Evolutionary conservation across 2,888 invertebrate species (phyloP), one percentile per base, ranked within the genome.

Genomic region (Abscondita cerata): DNA sequence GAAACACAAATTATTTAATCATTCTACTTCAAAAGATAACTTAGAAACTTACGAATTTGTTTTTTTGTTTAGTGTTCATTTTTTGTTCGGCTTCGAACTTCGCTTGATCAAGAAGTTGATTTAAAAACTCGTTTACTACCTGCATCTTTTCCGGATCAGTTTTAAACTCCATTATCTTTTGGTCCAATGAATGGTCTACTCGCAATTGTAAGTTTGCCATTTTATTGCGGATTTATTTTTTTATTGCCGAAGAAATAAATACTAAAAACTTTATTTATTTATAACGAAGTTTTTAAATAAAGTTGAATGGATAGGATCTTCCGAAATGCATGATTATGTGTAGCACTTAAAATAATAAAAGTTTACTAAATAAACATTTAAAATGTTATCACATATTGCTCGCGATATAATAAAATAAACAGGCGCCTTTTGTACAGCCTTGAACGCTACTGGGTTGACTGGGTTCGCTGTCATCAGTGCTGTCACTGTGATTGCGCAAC

Each of bases 91-190:
- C 79, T 67, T 80, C 80, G 40, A 75, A 74, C 60, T 75, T 74
- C 5, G 81, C 81, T 54, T 77, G 78, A 54, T 79, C 79, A 50
- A 79, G 73, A 38, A 81, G 61, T 33, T 80, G 80, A 60, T 74
- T 76, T 59, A 81, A 66, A 71, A 81, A 80, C 36, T 78, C 77
- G 62, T 79, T 78, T 11, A 81, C 74, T 38, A 78, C 77, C 52
- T 72, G 70, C 79, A 81, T 80, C 69, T 77, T 78, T 38, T 80
- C 78, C 8, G 78, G 78, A 67, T 80, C 80, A 63, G 71, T 76
- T 72, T 78, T 80, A 67, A 81, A 81, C 52, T 78, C 75, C 13
- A 72, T 71, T 65, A 80, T 77, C 68, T 77, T 72, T 59, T 76
- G 66, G 59, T 80, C 78, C 57, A 79, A 62, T 1, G 78, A 70